Evolutionary conservation across 2,888 invertebrate species (phyloP).

Genomic region (Caenorhabditis japonica): DNA sequence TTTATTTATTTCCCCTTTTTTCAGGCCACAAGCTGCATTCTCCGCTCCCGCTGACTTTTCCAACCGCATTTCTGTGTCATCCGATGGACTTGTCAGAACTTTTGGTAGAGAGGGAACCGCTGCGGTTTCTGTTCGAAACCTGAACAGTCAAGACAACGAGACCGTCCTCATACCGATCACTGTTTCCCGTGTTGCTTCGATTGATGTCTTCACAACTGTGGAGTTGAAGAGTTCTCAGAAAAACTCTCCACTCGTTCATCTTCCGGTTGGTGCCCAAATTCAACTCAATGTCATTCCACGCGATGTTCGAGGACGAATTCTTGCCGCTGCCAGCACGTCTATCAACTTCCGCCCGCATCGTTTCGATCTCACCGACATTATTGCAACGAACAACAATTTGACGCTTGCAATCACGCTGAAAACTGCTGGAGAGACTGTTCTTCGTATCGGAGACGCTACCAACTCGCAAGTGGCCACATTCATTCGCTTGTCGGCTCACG

Average conservation of each 20-base stretch:
- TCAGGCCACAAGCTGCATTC: conserved; percentile 39
- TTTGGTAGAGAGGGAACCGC: conserved; percentile 57
- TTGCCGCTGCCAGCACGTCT: conserved; percentile 53
- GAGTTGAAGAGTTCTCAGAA: conserved; percentile 31
- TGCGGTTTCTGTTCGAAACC: conserved; percentile 38
- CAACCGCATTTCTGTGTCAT: conserved; percentile 38
- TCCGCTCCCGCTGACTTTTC: conserved; percentile 41
- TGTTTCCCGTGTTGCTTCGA: conserved; percentile 58
- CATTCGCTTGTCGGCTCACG: conserved; percentile 61
- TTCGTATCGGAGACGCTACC: conserved; percentile 65
- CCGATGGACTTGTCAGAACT: conserved; percentile 52
- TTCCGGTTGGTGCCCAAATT: conserved; percentile 61
- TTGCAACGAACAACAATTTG: conserved; percentile 58
- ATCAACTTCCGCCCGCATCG: conserved; percentile 66
- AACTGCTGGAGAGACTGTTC: conserved; percentile 68
- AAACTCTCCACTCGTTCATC: conserved; percentile 36
- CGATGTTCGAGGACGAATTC: conserved; percentile 57
- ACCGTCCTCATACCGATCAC: conserved; percentile 61
- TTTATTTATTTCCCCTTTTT: conserved; percentile 1
- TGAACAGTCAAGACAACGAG: conserved; percentile 57
- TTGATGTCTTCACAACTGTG: conserved; percentile 56
- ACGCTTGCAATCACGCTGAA: conserved; percentile 64
- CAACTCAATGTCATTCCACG: conserved; percentile 58
- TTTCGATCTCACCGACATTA: conserved; percentile 69
- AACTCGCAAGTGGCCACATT: conserved; percentile 56